Conservation (phyloP, 2,888 invertebrate species). For the Cyclophora punctaria region DNA sequence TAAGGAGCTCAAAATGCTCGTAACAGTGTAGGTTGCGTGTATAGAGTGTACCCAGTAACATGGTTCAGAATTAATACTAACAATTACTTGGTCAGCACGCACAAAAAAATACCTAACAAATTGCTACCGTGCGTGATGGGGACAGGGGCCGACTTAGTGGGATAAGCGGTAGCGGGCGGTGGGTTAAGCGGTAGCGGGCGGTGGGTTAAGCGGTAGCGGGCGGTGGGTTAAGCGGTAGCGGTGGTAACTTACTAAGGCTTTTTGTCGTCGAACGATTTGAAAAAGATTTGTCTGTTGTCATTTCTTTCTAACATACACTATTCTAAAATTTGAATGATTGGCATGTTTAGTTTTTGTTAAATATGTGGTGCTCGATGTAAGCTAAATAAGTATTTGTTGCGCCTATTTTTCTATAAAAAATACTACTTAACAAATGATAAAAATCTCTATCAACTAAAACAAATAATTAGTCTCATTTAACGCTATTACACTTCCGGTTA, state of each 20-base stretch:
- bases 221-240: constrained; percentile 13
- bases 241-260: not conserved
- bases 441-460: too few relatives aligned
- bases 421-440: too few relatives aligned
- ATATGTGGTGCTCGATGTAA: too few relatives aligned
- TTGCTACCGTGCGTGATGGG: constrained; percentile 57
- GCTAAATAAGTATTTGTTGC: too few relatives aligned
- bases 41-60: constrained; percentile 39
- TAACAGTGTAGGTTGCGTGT: constrained; percentile 41
- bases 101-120: constrained; percentile 57
- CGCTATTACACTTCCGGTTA: too few relatives aligned
- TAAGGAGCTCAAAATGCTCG: not conserved
- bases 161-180: constrained; percentile 14
- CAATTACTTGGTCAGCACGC: constrained; percentile 62
- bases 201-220: constrained; percentile 17
- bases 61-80: constrained; percentile 62
- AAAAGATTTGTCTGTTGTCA: too few relatives aligned
- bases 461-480: too few relatives aligned
- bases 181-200: constrained; percentile 15
- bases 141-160: constrained; percentile 6
- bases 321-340: too few relatives aligned
- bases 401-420: too few relatives aligned
- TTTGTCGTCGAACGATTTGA: too few relatives aligned
- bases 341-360: too few relatives aligned
- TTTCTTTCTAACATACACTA: too few relatives aligned